Base-by-base conservation (phyloP, 2,113 vertebrate genomes). In the Pitta sordida region DNA sequence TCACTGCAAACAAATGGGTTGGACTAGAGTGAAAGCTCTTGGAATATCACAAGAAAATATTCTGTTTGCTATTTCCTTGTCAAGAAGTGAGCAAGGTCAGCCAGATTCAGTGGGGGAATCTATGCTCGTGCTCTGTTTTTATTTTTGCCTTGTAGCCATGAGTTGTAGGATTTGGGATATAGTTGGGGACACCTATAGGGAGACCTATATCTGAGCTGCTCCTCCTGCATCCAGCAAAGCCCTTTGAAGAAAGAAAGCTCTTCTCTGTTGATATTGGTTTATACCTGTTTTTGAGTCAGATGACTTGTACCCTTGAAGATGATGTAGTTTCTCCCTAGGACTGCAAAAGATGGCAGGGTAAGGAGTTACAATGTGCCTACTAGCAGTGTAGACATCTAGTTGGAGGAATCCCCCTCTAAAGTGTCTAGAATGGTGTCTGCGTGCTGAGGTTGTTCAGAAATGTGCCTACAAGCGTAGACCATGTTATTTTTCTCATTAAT, bases 11-110 rank as follows among this genome's bases (percentile, higher is more conserved):
- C 55, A 85, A 62, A 73, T 0, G 14, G n/a, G 21, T 21, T 83
- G n/a, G 51, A 48, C 30, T 4, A 2, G 16, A 52, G 19, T 59
- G 39, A 91, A 94, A 94, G 24, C 59, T 89, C 81, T 59, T 30
- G 48, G 51, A 56, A 43, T 63, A 83, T 67, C 43, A 21, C 7
- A 22, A 70, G 65, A 73, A 82, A 63, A 71, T 75, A 43, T 30
- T 85, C 39, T 70, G 30, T 73, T 93, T 71, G 37, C 51, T 91
- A 2, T 81, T 95, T 90, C 37, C n/a, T 67, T 32, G 52, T 24
- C 56, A 85, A 76, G 59, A 64, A 88, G 36, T 14, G 43, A 70
- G 22, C 24, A 67, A 90, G 85, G 55, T 74, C 91, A 77, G 36
- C 1, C 49, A 80, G 37, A 6, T 85, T 58, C 46, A n/a, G 26